Percentiles rank a stretch among this genome's conserved stretches.
phyloP scores from a whole-genome alignment of 2,888 invertebrate genomes.

The Sturmia bella region DNA sequence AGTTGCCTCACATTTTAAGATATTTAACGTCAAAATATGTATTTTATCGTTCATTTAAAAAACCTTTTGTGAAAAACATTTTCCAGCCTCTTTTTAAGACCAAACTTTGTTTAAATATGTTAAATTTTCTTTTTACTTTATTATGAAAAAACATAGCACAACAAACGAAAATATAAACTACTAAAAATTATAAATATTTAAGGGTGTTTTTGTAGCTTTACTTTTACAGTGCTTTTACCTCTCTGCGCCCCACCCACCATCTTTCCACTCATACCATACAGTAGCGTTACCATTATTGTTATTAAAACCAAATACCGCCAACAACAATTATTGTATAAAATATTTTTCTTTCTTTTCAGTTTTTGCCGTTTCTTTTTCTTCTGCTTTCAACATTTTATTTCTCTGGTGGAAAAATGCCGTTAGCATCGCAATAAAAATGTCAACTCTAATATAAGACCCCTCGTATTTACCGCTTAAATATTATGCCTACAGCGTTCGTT shows the following conservation, averaged over 20 bases:
- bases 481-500: slow-evolving; percentile 50
- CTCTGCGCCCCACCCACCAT: not conserved
- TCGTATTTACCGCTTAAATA: slow-evolving; percentile 45
- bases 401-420: slow-evolving; percentile 71
- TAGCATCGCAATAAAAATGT: slow-evolving; percentile 80
- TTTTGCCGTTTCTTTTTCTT: not conserved
- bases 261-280: not conserved
- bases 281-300: slow-evolving; percentile 34
- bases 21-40: too few species aligned
- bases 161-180: slow-evolving; percentile 36
- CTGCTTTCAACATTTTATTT: slow-evolving; percentile 32
- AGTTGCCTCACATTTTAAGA: too few species aligned
- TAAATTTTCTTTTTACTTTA: not conserved
- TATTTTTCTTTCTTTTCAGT: not conserved
- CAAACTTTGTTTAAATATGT: slow-evolving; percentile 1
- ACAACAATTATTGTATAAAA: slow-evolving; percentile 49
- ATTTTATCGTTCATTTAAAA: too few species aligned
- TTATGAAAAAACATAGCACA: slow-evolving; percentile 51
- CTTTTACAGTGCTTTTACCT: not conserved
- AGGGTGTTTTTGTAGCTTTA: slow-evolving; percentile 37
- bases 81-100: not conserved
- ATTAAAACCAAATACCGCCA: slow-evolving; percentile 53
- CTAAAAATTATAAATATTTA: slow-evolving; percentile 40
- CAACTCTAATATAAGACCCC: slow-evolving; percentile 73
- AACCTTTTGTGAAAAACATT: too few species aligned